A percentile compares a stretch with the other conserved stretches of the same genome.
These are phyloP conservation scores for Corticium candelabrum DNA, from an alignment of 37 sponge, comb jelly and placozoan species.

Conservation along the genomic window DNA sequence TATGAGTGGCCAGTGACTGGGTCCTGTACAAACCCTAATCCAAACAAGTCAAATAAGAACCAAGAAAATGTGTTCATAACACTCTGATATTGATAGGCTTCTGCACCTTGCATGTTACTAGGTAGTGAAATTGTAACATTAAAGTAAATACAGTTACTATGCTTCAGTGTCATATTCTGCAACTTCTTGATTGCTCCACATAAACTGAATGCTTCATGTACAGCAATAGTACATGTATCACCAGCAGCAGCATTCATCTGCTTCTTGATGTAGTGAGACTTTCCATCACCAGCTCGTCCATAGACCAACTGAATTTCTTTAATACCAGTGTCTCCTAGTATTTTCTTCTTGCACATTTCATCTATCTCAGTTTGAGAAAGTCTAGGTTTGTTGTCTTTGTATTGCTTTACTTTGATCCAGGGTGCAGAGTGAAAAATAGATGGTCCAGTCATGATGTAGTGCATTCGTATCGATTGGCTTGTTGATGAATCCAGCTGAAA, in stretches of 20 bases:
- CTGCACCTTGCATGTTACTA: constrained; percentile 48
- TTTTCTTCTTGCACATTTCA: background rate
- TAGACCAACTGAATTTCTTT: background rate
- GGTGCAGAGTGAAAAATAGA: constrained; percentile 26
- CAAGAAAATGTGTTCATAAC: constrained; percentile 71
- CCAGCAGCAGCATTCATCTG: constrained; percentile 33
- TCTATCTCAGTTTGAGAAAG: background rate
- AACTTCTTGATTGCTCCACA: constrained; percentile 57
- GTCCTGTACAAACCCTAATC: constrained; percentile 77
- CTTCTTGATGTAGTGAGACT: constrained; percentile 75
- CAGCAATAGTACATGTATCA: constrained; percentile 36
- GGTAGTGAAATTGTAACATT: constrained; percentile 76
- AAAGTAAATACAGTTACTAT: constrained; percentile 57
- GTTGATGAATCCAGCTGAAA: constrained; percentile 8
- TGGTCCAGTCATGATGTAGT: constrained; percentile 19
- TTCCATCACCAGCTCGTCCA: constrained; percentile 63
- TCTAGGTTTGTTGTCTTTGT: background rate
- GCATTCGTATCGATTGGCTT: background rate
- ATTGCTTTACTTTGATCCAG: constrained; percentile 11
- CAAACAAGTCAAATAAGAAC: constrained; percentile 79
- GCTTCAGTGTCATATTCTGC: constrained; percentile 22
- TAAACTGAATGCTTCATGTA: constrained; percentile 78
- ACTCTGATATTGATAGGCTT: constrained; percentile 22
- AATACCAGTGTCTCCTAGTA: background rate
- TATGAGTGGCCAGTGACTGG: background rate